phyloP scores from a whole-genome alignment of 1,140 invertebrate genomes.

The Chrysoperla carnea region DNA sequence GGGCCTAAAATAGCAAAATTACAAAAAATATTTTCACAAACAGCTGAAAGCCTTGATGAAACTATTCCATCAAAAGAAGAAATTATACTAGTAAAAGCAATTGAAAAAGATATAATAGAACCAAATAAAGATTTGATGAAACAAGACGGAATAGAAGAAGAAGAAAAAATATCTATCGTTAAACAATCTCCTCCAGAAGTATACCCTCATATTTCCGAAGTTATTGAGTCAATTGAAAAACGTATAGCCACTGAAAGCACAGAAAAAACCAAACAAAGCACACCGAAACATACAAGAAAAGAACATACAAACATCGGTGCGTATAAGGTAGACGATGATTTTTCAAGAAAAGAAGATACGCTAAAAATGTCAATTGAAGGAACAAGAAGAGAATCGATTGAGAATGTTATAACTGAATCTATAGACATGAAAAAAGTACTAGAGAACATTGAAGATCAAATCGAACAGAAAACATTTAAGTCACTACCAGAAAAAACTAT shows the following conservation, averaged over 20 bases:
- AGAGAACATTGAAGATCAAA: too few relatives aligned
- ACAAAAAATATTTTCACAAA: constrained; percentile 24
- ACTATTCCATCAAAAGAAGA: constrained; percentile 3
- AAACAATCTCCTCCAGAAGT: constrained; percentile 3
- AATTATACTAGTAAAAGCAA: neutral
- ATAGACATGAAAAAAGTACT: too few relatives aligned
- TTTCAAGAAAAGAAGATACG: too few relatives aligned
- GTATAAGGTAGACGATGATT: too few relatives aligned
- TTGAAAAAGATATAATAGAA: neutral
- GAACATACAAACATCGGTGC: neutral
- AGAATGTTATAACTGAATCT: too few relatives aligned
- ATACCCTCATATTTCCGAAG: constrained; percentile 10
- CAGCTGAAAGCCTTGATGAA: constrained; percentile 11
- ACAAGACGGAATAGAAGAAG: constrained; percentile 2
- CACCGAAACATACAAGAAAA: constrained; percentile 24
- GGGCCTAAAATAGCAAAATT: constrained; percentile 27
- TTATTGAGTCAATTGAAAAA: constrained; percentile 13
- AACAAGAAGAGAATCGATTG: too few relatives aligned
- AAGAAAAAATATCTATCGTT: neutral
- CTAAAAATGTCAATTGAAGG: too few relatives aligned
- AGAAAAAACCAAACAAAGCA: neutral
- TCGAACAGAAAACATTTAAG: too few relatives aligned
- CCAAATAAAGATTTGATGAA: constrained; percentile 1
- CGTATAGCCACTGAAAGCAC: constrained; percentile 7
- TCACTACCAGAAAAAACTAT: constrained; percentile 6